These are phyloP conservation scores for Eumaeus atala DNA, from an alignment of 1,140 invertebrate genomes.

Conservation along the genomic window DNA sequence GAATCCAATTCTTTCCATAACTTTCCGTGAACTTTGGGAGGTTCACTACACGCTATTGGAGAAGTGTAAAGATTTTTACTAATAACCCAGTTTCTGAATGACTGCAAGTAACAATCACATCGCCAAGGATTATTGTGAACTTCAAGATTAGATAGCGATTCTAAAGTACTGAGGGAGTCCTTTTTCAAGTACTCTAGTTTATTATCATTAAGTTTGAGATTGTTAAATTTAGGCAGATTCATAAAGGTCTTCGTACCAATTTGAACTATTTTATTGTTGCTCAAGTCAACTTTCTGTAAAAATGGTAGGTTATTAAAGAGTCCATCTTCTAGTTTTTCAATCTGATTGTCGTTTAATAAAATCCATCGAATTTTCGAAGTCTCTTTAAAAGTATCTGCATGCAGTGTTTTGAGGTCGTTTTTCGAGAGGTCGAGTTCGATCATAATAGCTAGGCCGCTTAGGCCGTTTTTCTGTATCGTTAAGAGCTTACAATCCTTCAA, in stretches of 20 bases:
- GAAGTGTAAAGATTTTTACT: slow-evolving; percentile 81
- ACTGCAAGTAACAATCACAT: slow-evolving; percentile 89
- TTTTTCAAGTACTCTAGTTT: slow-evolving; percentile 78
- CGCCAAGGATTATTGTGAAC: slow-evolving; percentile 90
- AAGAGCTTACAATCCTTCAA: slow-evolving; percentile 82
- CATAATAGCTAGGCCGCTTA: slow-evolving; percentile 83
- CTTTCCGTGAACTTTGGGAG: slow-evolving; percentile 78
- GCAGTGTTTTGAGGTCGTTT: slow-evolving; percentile 82
- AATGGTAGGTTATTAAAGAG: slow-evolving; percentile 84
- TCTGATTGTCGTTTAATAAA: slow-evolving; percentile 81
- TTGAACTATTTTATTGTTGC: slow-evolving; percentile 80
- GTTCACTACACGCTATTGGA: slow-evolving; percentile 82
- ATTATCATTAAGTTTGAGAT: slow-evolving; percentile 82
- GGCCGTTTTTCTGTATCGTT: slow-evolving; percentile 81
- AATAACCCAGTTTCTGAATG: slow-evolving; percentile 85
- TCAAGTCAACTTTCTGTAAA: slow-evolving; percentile 84
- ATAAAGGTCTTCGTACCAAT: slow-evolving; percentile 83
- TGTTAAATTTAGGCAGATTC: slow-evolving; percentile 79
- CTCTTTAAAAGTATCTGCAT: slow-evolving; percentile 82
- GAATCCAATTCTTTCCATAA: slow-evolving; percentile 82
- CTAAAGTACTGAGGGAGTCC: slow-evolving; percentile 76
- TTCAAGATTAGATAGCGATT: slow-evolving; percentile 81
- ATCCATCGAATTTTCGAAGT: slow-evolving; percentile 81
- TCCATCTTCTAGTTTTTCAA: slow-evolving; percentile 81
- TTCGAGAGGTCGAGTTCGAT: slow-evolving; percentile 89